Base-by-base conservation (phyloP, 2,888 invertebrate species). In the Agonopterix arenella region DNA sequence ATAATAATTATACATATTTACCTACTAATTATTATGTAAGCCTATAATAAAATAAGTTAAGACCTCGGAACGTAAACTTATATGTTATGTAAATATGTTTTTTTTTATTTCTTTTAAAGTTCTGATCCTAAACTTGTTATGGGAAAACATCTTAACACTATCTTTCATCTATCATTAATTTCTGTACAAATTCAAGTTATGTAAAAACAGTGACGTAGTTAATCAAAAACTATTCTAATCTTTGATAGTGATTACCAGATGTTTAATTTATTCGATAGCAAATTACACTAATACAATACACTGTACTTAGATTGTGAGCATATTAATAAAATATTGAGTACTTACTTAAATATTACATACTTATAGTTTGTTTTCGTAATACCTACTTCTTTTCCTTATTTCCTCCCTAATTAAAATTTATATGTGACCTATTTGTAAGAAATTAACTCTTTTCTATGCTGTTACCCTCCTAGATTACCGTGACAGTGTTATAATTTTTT, bases 251-350 rank as follows among this genome's bases (percentile, higher is more conserved):
- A 76, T 73, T 76, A 76, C 69, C 75, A 75, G 69, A 70, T 68
- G 67, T 63, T 79, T 84, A 76, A 84, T 84, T 85, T 84, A 83
- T 85, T 83, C 67, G 62, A 73, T 86, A 84, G 80, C 63, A 73
- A 76, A 66, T 64, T 62, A 73, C 56, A 61, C 59, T 67, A 73
- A 74, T 18, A 18, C 18, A 18, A 18, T 18, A 18, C 81, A 84
- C 73, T 84, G 76, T 84, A 84, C 71, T 80, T 86, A 85, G 85
- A 84, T 81, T 84, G 83, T 84, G 84, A 79, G 80, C 75, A 84
- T 82, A 76, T 76, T 76, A 78, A 80, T 75, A 80, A 82, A 80
- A 75, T 72, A 79, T 73, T 77, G 69, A 82, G 73, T 77, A 84
- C 70, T 66, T 73, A 73, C 58, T 57, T 18, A 18, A 18, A 38